Base-by-base conservation (phyloP, 92 coral and sea anemone species). In the Zoanthus sociatus region DNA sequence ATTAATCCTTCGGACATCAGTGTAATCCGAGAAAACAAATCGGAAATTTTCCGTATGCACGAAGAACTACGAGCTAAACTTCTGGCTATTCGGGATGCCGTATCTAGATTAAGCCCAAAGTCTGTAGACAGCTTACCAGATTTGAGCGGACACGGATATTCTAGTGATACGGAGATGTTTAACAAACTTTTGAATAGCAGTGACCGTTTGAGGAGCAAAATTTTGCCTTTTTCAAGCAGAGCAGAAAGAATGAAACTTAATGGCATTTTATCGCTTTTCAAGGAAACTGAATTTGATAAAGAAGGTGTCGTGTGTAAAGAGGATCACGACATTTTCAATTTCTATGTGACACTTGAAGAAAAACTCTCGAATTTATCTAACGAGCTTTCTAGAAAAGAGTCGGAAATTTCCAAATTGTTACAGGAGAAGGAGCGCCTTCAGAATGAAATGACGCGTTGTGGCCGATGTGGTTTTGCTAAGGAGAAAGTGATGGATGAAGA, bases 1-100 rank as follows among this genome's bases (percentile, higher is more conserved):
- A 84, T 95, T 26, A 95, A 95, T 87, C 96, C 98, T 0, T 95
- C 98, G 13, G 98, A 95, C 64, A 89, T 95, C 1, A 95, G 98
- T 77, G 77, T 89, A 15, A 93, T 95, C 50, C 92, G 96, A 61
- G 98, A 95, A 56, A 95, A 88, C 86, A 95, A 95, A 78, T 82
- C 94, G 30, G 98, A 95, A 81, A 95, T 95, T 72, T 71, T 91
- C 60, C 95, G 94, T 68, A 60, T 93, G 42, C 94, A 95, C 89
- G 96, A 91, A 79, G 96, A 95, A 68, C 83, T 95, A 42, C 94
- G 92, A 71, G 93, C 93, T 30, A 95, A 95, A 58, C 87, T 95
- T 11, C 83, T 89, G 8, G 90, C 92, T 13, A 87, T 95, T 48
- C 94, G 92, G 74, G 96, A 94, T 67, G 88, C 90, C 17, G 76